A percentile compares a stretch with the other conserved stretches of the same genome.
Evolutionary conservation across 2,113 vertebrate genomes (phyloP).

Genomic region (Passer domesticus): DNA sequence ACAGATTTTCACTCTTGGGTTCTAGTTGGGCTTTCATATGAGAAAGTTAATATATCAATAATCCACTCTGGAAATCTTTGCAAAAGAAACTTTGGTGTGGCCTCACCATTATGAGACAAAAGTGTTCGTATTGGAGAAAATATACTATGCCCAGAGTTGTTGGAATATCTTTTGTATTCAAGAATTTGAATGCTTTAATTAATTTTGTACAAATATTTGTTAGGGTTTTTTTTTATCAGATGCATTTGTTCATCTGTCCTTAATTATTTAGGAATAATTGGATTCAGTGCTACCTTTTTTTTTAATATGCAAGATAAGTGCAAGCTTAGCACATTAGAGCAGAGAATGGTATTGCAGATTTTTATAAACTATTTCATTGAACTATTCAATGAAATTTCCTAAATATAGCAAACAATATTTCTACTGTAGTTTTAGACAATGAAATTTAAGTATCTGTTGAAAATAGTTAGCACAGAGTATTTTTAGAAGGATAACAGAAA

Average conservation of each 20-base stretch:
- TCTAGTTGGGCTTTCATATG: neutral
- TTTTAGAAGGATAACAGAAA: slow-evolving; percentile 18
- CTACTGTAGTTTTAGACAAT: neutral
- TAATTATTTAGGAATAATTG: neutral
- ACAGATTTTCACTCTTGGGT: neutral
- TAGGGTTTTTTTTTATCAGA: neutral
- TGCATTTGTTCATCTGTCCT: neutral
- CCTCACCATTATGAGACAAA: neutral
- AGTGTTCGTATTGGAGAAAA: neutral
- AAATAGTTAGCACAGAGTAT: neutral
- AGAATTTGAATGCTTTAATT: neutral
- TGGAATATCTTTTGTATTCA: neutral
- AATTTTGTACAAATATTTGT: neutral
- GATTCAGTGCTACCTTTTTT: neutral
- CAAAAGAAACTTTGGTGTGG: neutral
- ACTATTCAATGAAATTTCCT: neutral
- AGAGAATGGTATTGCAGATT: neutral
- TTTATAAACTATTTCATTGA: neutral
- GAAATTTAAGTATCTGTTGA: neutral
- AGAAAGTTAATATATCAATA: neutral
- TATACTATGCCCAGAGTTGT: neutral
- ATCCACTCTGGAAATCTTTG: neutral
- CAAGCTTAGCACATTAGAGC: neutral
- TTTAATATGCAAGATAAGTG: neutral
- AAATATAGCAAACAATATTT: neutral